Percentiles rank a stretch among this genome's conserved stretches.
Evolutionary conservation across 1,140 invertebrate genomes (phyloP).

Genomic region (Pogonus chalceus): DNA sequence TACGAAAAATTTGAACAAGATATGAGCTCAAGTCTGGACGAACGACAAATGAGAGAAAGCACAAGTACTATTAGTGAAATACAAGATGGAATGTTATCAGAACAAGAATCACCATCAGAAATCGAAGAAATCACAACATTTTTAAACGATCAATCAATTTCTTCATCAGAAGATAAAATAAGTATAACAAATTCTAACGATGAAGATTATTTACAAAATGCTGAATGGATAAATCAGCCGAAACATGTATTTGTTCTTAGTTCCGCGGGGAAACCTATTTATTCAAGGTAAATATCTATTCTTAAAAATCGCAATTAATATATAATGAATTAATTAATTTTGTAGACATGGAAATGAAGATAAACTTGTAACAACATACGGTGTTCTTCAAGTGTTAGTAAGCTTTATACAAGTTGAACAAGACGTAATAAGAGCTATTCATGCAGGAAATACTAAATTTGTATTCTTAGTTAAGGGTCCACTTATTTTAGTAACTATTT

Average conservation of each 20-base stretch:
- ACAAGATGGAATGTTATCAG: conserved; percentile 39
- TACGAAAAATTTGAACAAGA: conserved; percentile 59
- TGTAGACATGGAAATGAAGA: conserved; percentile 84
- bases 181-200: conserved; percentile 32
- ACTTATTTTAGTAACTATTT: conserved; percentile 82
- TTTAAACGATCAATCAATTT: conserved; percentile 33
- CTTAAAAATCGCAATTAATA: not conserved
- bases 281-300: conserved; percentile 58
- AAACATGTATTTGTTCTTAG: conserved; percentile 93
- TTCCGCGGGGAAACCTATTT: conserved; percentile 92
- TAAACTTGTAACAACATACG: conserved; percentile 86
- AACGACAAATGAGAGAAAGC: conserved; percentile 36
- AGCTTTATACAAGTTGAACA: conserved; percentile 78
- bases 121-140: conserved; percentile 33
- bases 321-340: conserved; percentile 16
- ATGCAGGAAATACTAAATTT: conserved; percentile 75
- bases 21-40: conserved; percentile 50
- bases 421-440: conserved; percentile 75
- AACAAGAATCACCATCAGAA: conserved; percentile 26
- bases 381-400: conserved; percentile 89
- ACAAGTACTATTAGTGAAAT: conserved; percentile 45
- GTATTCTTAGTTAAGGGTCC: conserved; percentile 83
- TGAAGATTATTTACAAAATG: conserved; percentile 46
- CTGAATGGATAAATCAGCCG: conserved; percentile 66
- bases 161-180: conserved; percentile 28